A percentile compares a stretch with the other conserved stretches of the same genome.
phyloP scores from a whole-genome alignment of 2,888 invertebrate genomes.

The Ornithoptera alexandrae region DNA sequence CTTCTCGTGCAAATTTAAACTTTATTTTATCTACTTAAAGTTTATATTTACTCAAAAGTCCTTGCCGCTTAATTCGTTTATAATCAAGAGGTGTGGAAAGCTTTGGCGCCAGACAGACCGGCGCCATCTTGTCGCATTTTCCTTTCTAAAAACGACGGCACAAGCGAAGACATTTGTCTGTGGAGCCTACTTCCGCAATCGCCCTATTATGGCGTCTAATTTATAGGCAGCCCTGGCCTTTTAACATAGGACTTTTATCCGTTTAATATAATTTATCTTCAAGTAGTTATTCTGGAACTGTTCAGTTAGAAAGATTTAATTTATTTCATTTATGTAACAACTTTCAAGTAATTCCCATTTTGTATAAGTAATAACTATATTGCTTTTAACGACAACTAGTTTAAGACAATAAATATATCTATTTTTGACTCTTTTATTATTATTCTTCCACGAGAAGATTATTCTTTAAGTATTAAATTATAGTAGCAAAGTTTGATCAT shows the following conservation, averaged over 20 bases:
- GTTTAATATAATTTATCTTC: conserved; percentile 26
- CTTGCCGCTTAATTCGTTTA: conserved; percentile 36
- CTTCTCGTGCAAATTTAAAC: conserved; percentile 32
- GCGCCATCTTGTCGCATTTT: conserved; percentile 62
- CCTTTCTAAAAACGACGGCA: conserved; percentile 46
- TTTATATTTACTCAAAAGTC: conserved; percentile 10
- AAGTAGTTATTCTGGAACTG: conserved; percentile 14
- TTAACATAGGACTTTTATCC: conserved; percentile 24
- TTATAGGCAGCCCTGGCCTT: conserved; percentile 41
- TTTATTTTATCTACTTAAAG: conserved; percentile 26
- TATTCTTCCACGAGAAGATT: too few species aligned
- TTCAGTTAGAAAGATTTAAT: conserved; percentile 18
- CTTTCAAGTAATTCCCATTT: too few species aligned
- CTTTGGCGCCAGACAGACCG: conserved; percentile 66
- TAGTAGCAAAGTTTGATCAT: too few species aligned
- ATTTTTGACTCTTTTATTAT: background rate
- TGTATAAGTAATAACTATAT: too few species aligned
- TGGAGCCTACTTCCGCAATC: conserved; percentile 61
- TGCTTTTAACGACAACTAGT: background rate
- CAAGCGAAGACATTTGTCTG: conserved; percentile 54
- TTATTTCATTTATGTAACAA: background rate
- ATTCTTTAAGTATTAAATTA: background rate
- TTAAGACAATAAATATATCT: background rate
- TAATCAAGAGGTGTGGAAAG: conserved; percentile 43
- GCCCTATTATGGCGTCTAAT: conserved; percentile 62